Conservation (phyloP, 2,888 invertebrate species). For the Bellardia pandia region DNA sequence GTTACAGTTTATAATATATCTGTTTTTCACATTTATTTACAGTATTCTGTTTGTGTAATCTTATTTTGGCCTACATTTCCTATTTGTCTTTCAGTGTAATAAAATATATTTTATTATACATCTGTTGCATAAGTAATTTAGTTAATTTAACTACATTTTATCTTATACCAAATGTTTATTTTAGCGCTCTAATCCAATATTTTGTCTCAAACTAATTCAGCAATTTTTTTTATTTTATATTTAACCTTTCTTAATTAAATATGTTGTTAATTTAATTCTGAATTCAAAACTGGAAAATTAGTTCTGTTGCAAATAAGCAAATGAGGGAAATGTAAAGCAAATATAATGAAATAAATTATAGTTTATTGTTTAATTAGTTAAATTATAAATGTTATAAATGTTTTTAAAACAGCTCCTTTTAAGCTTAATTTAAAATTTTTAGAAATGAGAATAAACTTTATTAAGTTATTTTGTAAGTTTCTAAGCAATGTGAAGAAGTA, state of each 20-base stretch:
- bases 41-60: background rate
- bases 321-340: too few species aligned
- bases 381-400: too few species aligned
- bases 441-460: too few species aligned
- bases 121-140: conserved; percentile 13
- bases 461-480: too few species aligned
- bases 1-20: background rate
- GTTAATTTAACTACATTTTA: conserved; percentile 25
- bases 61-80: conserved; percentile 54
- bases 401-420: too few species aligned
- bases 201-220: conserved; percentile 77
- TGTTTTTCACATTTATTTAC: conserved; percentile 42
- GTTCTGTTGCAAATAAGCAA: background rate
- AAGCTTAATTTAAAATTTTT: too few species aligned
- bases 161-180: background rate
- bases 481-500: too few species aligned
- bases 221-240: conserved; percentile 74
- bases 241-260: background rate
- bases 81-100: conserved; percentile 20
- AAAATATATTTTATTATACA: conserved; percentile 59
- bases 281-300: background rate
- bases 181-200: conserved; percentile 52
- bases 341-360: too few species aligned
- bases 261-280: too few species aligned
- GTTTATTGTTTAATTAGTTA: too few species aligned